Evolutionary conservation across 2,888 invertebrate genomes (phyloP), one percentile per base, ranked within the genome.

Genomic region (Congeria kusceri): DNA sequence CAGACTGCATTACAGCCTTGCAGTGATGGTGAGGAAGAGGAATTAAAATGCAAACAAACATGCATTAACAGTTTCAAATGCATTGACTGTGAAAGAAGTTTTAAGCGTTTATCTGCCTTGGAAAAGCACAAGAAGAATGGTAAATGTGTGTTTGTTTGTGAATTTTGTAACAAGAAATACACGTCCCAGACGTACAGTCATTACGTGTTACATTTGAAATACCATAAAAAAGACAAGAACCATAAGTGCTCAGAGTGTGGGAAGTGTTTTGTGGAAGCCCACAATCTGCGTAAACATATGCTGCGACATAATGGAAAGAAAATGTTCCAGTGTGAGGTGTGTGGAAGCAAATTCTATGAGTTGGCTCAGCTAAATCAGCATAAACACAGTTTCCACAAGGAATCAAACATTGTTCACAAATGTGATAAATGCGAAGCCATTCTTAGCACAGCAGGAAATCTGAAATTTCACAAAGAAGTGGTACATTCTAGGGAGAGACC

Each of bases 91-190:
- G 58, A 77, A 27, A 46, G 68, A 9, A 78, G 73, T 13, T 84
- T 80, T 44, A 67, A 62, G 46, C 66, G 76, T 23, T 25, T 69
- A 5, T 72, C 66, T 29, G 68, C 74, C 9, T 77, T 64, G 44
- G 74, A 80, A 23, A 82, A 77, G 5, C 82, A 84, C 62, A 73
- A 77, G 61, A 65, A 44, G 44, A 65, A 84, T 58, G 84, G 74
- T 4, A 77, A 69, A 65, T 82, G 84, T 57, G 64, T 53, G 15
- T 79, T 80, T 76, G 59, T 71, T 1, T 84, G 84, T 73, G 73
- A 80, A 28, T 73, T 63, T 25, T 84, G 82, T 76, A 82, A 82
- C 0, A 84, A 84, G 46, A 28, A 32, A 15, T 82, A 78, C 59
- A 77, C 78, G 0, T 56, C 71, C 9, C 47, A 77, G 9, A 62